These are phyloP conservation scores for Tipula unca DNA, from an alignment of 2,888 invertebrate species.

Conservation along the genomic window DNA sequence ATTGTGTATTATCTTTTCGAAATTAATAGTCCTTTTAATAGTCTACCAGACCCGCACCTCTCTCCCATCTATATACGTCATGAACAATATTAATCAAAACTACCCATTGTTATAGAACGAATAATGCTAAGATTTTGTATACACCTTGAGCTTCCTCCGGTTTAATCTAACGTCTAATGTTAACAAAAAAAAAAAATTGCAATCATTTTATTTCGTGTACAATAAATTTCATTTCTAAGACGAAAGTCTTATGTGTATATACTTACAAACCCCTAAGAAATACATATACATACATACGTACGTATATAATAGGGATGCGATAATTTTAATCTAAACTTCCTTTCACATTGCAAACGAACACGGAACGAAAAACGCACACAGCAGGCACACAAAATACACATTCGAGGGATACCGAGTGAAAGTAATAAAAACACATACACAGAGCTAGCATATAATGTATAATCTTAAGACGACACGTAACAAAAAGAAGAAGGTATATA, in stretches of 20 bases:
- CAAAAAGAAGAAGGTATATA: not conserved
- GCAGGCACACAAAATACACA: not conserved
- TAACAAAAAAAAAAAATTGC: not conserved
- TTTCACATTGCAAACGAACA: not conserved
- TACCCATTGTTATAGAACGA: not conserved
- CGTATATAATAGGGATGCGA: not conserved
- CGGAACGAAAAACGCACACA: not conserved
- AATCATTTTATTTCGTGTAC: not conserved
- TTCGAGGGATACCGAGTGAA: not conserved
- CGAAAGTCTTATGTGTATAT: not conserved
- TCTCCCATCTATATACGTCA: not conserved
- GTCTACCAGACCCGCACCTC: not conserved
- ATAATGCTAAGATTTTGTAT: not conserved
- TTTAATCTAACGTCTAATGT: not conserved
- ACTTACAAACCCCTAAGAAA: not conserved
- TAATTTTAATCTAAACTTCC: conserved; percentile 14
- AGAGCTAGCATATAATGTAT: not conserved
- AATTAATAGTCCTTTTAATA: conserved; percentile 2
- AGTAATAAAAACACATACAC: not conserved
- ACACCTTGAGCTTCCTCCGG: not conserved
- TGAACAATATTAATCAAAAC: not conserved
- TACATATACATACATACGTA: too few species aligned
- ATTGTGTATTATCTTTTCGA: not conserved
- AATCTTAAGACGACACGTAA: conserved; percentile 14
- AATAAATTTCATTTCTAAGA: not conserved